Conservation (phyloP, 92 coral and sea anemone species). For the Hydrozoanthus gracilis region DNA sequence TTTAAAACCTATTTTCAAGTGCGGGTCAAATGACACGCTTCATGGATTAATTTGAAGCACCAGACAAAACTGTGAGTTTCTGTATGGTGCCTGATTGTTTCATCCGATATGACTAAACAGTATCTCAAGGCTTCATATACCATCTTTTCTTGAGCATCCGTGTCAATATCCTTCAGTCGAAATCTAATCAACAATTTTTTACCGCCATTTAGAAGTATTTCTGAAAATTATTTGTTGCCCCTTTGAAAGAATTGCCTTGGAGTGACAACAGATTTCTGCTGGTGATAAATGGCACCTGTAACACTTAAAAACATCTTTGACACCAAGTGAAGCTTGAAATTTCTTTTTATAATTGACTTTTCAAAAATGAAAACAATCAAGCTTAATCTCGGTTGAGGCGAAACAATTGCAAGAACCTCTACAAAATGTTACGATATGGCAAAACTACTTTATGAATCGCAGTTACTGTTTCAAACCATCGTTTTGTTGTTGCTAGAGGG, state of each 20-base stretch:
- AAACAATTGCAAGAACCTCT: neutral
- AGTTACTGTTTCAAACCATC: neutral
- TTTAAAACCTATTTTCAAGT: neutral
- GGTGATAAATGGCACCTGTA: conserved; percentile 7
- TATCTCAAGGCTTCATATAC: neutral
- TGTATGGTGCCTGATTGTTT: neutral
- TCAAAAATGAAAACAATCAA: neutral
- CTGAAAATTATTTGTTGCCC: no score
- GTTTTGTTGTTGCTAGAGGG: neutral
- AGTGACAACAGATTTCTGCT: neutral
- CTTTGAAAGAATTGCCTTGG: no score
- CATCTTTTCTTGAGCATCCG: no score
- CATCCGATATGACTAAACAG: neutral
- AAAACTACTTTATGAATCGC: neutral
- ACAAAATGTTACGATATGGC: neutral
- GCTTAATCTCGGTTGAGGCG: neutral
- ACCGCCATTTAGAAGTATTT: neutral
- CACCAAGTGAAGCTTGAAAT: neutral
- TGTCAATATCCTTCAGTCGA: neutral
- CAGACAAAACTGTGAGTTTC: neutral
- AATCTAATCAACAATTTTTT: neutral
- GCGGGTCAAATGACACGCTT: neutral
- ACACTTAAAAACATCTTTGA: neutral
- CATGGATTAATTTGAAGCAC: neutral
- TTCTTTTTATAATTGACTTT: neutral